Conservation (phyloP, 37 sponge, comb jelly and placozoan genomes). For the Spongia lamella region DNA sequence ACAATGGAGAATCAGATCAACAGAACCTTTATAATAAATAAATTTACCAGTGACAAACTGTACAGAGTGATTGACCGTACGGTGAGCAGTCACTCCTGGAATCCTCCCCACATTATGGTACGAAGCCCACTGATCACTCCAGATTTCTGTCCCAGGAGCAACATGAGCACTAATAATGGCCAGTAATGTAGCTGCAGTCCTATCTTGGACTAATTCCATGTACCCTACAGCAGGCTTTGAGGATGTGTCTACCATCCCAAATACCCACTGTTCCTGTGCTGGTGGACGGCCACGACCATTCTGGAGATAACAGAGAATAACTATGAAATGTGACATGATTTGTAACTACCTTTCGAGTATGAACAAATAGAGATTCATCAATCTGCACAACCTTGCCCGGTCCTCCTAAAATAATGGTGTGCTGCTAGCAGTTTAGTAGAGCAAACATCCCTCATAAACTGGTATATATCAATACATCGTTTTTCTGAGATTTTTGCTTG, state of each 20-base stretch:
- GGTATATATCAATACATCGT: slow-evolving; percentile 52
- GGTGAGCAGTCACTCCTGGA: slow-evolving; percentile 38
- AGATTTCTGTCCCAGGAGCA: slow-evolving; percentile 39
- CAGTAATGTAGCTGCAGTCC: slow-evolving; percentile 69
- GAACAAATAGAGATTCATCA: slow-evolving; percentile 51
- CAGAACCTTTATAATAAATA: too few relatives aligned
- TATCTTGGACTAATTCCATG: slow-evolving; percentile 47
- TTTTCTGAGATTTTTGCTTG: slow-evolving; percentile 19
- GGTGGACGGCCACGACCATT: slow-evolving; percentile 54
- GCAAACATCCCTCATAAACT: slow-evolving; percentile 51
- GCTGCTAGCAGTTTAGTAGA: not conserved
- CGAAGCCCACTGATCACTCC: slow-evolving; percentile 59
- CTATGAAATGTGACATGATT: not conserved
- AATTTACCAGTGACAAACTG: slow-evolving; percentile 55
- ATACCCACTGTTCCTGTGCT: slow-evolving; percentile 57
- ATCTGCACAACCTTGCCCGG: slow-evolving; percentile 42
- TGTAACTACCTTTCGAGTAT: slow-evolving; percentile 44
- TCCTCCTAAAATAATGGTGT: slow-evolving; percentile 29
- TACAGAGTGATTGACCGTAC: slow-evolving; percentile 61
- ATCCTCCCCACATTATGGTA: slow-evolving; percentile 27
- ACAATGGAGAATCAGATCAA: too few relatives aligned
- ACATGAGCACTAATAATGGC: slow-evolving; percentile 58
- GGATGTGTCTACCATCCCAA: slow-evolving; percentile 60
- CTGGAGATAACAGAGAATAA: too few relatives aligned
- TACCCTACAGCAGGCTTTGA: slow-evolving; percentile 48